Conservation (phyloP, 2,888 invertebrate genomes). For the Masnerella sp. region DNA sequence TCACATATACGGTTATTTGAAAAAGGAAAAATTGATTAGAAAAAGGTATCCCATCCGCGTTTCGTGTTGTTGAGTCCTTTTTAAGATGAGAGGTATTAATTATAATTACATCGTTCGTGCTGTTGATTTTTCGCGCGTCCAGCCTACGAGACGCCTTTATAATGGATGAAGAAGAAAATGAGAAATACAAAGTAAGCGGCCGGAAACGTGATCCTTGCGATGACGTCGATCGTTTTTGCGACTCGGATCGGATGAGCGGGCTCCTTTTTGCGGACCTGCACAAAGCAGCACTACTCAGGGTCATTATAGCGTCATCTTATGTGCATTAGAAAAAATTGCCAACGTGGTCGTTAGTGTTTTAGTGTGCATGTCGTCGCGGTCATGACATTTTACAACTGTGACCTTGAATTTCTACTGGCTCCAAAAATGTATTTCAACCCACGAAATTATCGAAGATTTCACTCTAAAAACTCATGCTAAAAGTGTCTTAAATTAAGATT, state of each 20-base stretch:
- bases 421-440: too few species aligned
- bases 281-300: constrained; percentile 84
- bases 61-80: constrained; percentile 6
- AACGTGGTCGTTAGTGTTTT: neutral
- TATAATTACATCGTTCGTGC: constrained; percentile 39
- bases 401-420: too few species aligned
- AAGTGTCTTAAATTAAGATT: too few species aligned
- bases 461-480: too few species aligned
- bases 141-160: constrained; percentile 88
- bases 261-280: constrained; percentile 93
- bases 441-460: too few species aligned
- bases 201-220: constrained; percentile 95
- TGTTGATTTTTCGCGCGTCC: constrained; percentile 22
- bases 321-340: constrained; percentile 7
- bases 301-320: constrained; percentile 48
- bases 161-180: constrained; percentile 96
- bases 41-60: neutral
- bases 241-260: constrained; percentile 95
- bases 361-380: neutral
- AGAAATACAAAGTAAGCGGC: constrained; percentile 95
- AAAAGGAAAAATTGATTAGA: constrained; percentile 42
- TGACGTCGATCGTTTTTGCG: constrained; percentile 96
- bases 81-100: constrained; percentile 29
- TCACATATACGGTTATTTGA: constrained; percentile 52
- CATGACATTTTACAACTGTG: too few species aligned